Base-by-base conservation (phyloP, 2,113 vertebrate species). In the Corvus hawaiiensis region DNA sequence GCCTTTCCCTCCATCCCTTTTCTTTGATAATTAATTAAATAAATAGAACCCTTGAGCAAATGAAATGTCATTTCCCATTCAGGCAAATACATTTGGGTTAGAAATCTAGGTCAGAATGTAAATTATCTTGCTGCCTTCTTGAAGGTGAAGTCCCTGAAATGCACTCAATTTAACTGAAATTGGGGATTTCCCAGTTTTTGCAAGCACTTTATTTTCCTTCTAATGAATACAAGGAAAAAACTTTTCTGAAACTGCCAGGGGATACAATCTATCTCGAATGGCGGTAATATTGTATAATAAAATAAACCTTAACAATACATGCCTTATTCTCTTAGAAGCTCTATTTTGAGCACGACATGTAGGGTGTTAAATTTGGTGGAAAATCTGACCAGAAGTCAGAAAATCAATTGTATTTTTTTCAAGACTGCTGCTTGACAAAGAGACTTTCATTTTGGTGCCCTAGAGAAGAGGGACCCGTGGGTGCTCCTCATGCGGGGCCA, bases 51-150 rank as follows among this genome's bases (percentile, higher is more conserved):
- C 94, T 66, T 91, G 90, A 96, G 89, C 95, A 96, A 95, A 96
- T 85, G 91, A 92, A 96, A 95, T 97, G 92, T 96, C 94, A 96
- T 95, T 96, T 97, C 86, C 94, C 94, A 95, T 87, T 91, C 96
- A 91, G 75, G 92, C 67, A 96, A 95, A 95, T 95, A 97, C 92
- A 96, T 96, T 97, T 96, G 80, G 94, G 96, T 94, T 96, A 97
- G 94, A 93, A 97, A 96, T 97, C 95, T 97, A 95, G 96, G 96
- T 97, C 96, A 96, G 83, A 93, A 96, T 96, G 89, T 94, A 96
- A 96, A 97, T 96, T 96, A 95, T 93, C 94, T 94, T 54, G 27
- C 92, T 94, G 74, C 91, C 59, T 96, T 94, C 90, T 87, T 83
- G 91, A 91, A 94, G 96, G 94, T 96, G 92, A 96, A 96, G 94